Percentiles rank a stretch among this genome's conserved stretches.
These are phyloP conservation scores for Sciaenops ocellatus DNA, from an alignment of 2,797 vertebrate genomes.

Conservation along the genomic window DNA sequence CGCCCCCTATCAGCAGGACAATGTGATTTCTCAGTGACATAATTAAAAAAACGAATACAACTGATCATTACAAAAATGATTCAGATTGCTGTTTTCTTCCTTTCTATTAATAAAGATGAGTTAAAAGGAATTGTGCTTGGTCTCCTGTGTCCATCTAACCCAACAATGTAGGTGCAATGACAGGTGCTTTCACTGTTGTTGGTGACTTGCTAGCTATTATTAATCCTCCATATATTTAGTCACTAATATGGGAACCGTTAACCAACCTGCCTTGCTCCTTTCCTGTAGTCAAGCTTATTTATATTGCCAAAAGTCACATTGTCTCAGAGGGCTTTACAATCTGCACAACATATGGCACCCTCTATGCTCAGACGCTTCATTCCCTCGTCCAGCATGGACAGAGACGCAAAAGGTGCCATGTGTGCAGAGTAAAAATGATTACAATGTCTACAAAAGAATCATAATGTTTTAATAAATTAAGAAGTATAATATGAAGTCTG, in stretches of 20 bases:
- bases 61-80: not conserved
- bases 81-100: not conserved
- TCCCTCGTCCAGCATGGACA: not conserved
- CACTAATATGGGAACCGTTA: not conserved
- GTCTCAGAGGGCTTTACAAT: conserved; percentile 7
- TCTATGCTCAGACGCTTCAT: not conserved
- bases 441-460: not conserved
- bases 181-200: not conserved
- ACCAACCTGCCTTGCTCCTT: not conserved
- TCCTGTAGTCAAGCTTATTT: conserved; percentile 3
- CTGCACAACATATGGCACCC: conserved; percentile 1
- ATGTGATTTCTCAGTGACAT: not conserved
- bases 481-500: not conserved
- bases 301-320: not conserved
- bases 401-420: not conserved
- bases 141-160: not conserved
- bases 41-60: not conserved
- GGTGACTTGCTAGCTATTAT: not conserved
- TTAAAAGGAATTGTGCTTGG: not conserved
- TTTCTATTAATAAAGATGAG: not conserved
- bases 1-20: too few relatives aligned
- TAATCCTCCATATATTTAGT: not conserved
- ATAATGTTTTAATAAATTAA: not conserved
- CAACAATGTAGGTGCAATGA: not conserved
- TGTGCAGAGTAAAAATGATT: not conserved